A percentile compares a stretch with the other conserved stretches of the same genome.
These are phyloP conservation scores for Bombus impatiens DNA, from an alignment of 1,140 invertebrate genomes.

Conservation along the genomic window DNA sequence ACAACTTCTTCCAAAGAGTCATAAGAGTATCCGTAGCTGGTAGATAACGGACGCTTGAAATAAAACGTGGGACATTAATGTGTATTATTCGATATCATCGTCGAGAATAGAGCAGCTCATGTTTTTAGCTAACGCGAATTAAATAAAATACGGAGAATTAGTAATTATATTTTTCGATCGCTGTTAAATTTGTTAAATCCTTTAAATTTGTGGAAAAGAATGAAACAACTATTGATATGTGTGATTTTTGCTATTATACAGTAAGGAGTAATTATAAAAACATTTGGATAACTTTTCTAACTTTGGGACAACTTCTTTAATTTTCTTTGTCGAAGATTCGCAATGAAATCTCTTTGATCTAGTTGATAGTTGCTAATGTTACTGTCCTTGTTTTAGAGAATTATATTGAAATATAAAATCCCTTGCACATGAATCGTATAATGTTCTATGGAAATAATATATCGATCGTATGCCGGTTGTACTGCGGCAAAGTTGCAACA, in stretches of 20 bases:
- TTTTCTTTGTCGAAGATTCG: not conserved
- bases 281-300: not conserved
- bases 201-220: too few relatives aligned
- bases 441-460: conserved; percentile 29
- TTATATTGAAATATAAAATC: not conserved
- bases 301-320: not conserved
- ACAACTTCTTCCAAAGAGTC: conserved; percentile 80
- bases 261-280: not conserved
- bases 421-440: not conserved
- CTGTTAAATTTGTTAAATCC: too few relatives aligned
- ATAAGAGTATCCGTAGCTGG: conserved; percentile 73
- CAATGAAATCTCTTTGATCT: not conserved
- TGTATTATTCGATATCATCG: not conserved
- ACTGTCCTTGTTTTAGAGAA: not conserved
- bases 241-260: too few relatives aligned
- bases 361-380: not conserved
- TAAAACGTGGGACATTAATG: conserved; percentile 39
- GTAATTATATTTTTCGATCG: too few relatives aligned
- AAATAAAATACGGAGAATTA: too few relatives aligned
- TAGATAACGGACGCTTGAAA: conserved; percentile 72
- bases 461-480: conserved; percentile 37
- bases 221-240: too few relatives aligned
- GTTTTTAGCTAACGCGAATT: not conserved
- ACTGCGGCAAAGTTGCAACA: conserved; percentile 41
- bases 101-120: not conserved